These are phyloP conservation scores for Esox niger DNA, from an alignment of 2,113 vertebrate genomes.

Conservation along the genomic window DNA sequence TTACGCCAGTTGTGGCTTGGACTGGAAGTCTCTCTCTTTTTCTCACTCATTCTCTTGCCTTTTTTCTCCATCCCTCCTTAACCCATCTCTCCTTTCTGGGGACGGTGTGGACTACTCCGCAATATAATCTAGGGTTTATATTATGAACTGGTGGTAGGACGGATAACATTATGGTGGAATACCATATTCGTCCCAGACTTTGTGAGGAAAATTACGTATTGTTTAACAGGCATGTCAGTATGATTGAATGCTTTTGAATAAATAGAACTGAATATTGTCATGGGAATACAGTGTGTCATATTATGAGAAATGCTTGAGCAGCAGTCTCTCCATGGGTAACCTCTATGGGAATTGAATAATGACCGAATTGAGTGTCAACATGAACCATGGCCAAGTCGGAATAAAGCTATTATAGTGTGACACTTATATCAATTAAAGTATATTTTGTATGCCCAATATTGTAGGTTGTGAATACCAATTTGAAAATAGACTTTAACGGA, in stretches of 20 bases:
- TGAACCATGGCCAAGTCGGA: constrained; percentile 35
- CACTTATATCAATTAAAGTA: constrained; percentile 52
- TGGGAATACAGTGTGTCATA: constrained; percentile 16
- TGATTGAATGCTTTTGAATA: constrained; percentile 46
- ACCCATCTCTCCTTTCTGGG: neutral
- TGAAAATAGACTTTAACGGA: constrained; percentile 19
- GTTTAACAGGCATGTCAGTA: constrained; percentile 31
- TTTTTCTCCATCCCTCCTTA: neutral
- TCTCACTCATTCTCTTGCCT: too few relatives aligned
- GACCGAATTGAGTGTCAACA: constrained; percentile 33
- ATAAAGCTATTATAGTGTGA: constrained; percentile 44
- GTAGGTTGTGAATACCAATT: constrained; percentile 30
- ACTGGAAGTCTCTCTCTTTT: neutral
- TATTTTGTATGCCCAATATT: constrained; percentile 38
- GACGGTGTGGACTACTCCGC: too few relatives aligned
- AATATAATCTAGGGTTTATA: too few relatives aligned
- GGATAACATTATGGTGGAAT: neutral
- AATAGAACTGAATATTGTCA: constrained; percentile 14
- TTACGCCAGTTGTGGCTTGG: too few relatives aligned
- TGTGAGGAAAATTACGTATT: constrained; percentile 22
- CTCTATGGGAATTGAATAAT: constrained; percentile 31
- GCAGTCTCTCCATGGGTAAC: constrained; percentile 23
- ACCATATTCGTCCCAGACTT: neutral
- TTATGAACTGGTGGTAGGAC: too few relatives aligned
- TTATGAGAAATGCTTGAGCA: constrained; percentile 28